Percentiles rank a stretch among this genome's conserved stretches.
These are phyloP conservation scores for Rhincodon typus DNA, from an alignment of 2,797 vertebrate species.

Conservation along the genomic window DNA sequence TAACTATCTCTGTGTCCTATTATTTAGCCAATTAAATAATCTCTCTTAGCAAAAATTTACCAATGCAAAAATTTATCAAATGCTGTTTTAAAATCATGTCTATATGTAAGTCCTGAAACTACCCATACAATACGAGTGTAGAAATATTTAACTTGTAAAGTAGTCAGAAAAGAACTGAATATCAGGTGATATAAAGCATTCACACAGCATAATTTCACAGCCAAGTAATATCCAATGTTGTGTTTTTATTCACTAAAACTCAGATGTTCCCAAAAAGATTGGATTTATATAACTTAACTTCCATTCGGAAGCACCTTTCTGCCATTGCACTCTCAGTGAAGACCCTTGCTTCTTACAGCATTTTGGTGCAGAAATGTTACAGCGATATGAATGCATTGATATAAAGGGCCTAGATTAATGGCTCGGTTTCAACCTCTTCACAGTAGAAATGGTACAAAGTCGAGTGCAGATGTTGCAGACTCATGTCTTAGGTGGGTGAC, in stretches of 20 bases:
- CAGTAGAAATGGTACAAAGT: background rate
- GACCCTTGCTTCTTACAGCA: background rate
- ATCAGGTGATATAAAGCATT: background rate
- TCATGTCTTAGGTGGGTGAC: background rate
- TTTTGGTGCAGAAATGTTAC: background rate
- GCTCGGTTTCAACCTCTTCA: background rate
- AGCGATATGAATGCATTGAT: background rate
- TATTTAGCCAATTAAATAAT: background rate
- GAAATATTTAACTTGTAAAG: background rate
- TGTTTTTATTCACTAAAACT: background rate
- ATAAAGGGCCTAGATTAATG: background rate
- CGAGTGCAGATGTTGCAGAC: background rate
- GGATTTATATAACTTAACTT: background rate
- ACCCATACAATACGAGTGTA: background rate
- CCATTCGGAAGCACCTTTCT: background rate
- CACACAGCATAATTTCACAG: background rate
- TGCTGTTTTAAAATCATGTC: background rate
- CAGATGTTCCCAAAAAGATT: background rate
- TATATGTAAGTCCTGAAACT: background rate
- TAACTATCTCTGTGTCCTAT: background rate
- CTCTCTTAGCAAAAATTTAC: background rate
- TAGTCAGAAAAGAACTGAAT: background rate
- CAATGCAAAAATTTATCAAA: background rate
- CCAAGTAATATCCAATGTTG: background rate
- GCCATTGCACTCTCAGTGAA: background rate